Conservation (phyloP, 2,113 vertebrate species). For the Cyphomyrus discorhynchus region DNA sequence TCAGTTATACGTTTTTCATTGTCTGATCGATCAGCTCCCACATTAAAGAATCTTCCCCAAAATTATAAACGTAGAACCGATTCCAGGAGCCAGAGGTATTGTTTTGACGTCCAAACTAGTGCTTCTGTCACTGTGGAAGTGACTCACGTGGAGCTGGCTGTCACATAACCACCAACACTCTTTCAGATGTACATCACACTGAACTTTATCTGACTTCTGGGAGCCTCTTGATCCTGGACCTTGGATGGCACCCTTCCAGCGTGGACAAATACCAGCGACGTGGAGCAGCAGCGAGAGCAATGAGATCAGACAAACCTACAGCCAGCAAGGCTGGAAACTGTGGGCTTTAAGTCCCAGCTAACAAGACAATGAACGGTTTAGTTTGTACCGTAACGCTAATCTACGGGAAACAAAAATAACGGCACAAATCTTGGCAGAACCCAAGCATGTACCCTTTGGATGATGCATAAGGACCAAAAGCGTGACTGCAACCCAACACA, state of each 20-base stretch:
- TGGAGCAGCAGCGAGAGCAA: not conserved
- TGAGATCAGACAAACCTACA: not conserved
- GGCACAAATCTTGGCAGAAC: not conserved
- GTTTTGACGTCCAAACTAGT: not conserved
- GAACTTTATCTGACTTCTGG: not conserved
- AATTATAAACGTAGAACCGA: not conserved
- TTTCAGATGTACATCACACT: not conserved
- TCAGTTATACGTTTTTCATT: not conserved
- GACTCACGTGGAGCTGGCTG: not conserved
- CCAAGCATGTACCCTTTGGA: not conserved
- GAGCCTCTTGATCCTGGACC: not conserved
- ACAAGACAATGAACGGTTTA: not conserved
- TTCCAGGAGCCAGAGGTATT: not conserved
- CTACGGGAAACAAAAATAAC: not conserved
- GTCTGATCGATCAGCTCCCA: not conserved
- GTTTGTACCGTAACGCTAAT: not conserved
- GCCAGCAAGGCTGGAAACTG: not conserved
- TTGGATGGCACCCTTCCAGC: not conserved
- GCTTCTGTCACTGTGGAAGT: not conserved
- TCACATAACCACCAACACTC: not conserved
- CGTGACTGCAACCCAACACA: not conserved
- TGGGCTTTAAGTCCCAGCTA: not conserved
- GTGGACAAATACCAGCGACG: not conserved
- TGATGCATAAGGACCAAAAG: not conserved
- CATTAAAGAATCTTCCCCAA: not conserved